Evolutionary conservation across 2,888 invertebrate genomes (phyloP).

Genomic region (Chloromyia formosa): DNA sequence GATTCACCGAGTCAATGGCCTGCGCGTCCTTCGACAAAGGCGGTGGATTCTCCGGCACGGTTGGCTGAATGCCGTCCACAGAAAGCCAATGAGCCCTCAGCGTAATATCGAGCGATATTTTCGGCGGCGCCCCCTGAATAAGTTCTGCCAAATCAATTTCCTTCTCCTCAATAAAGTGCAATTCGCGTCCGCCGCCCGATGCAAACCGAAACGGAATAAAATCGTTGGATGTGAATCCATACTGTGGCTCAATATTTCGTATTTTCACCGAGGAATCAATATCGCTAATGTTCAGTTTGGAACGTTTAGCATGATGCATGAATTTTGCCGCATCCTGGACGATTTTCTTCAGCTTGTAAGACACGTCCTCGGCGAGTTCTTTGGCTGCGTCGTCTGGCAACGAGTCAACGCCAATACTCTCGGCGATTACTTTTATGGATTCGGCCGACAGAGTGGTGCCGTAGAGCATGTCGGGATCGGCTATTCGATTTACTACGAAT

Average conservation of each 20-base stretch:
- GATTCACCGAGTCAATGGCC: constrained; percentile 90
- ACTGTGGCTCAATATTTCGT: constrained; percentile 94
- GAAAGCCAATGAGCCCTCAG: constrained; percentile 95
- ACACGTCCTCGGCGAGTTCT: constrained; percentile 91
- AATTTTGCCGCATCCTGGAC: constrained; percentile 93
- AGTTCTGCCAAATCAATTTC: constrained; percentile 91
- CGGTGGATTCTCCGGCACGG: constrained; percentile 98
- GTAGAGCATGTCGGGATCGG: constrained; percentile 63
- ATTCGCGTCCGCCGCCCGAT: constrained; percentile 93
- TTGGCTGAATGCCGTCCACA: constrained; percentile 97
- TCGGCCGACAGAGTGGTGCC: constrained; percentile 84
- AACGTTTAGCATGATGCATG: constrained; percentile 90
- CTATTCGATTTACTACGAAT: background rate
- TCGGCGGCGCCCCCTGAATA: constrained; percentile 79
- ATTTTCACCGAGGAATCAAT: constrained; percentile 90
- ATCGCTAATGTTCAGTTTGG: constrained; percentile 81
- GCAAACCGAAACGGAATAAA: constrained; percentile 94
- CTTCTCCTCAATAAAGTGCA: constrained; percentile 95
- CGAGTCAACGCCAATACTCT: constrained; percentile 88
- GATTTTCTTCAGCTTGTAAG: constrained; percentile 83
- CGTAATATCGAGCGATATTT: constrained; percentile 86
- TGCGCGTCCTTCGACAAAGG: constrained; percentile 87
- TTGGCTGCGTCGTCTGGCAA: constrained; percentile 93
- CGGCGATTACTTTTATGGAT: constrained; percentile 93
- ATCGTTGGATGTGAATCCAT: constrained; percentile 88